Evolutionary conservation across 2,888 invertebrate genomes (phyloP), one percentile per base, ranked within the genome.

Genomic region (Coleophora flavipennella): DNA sequence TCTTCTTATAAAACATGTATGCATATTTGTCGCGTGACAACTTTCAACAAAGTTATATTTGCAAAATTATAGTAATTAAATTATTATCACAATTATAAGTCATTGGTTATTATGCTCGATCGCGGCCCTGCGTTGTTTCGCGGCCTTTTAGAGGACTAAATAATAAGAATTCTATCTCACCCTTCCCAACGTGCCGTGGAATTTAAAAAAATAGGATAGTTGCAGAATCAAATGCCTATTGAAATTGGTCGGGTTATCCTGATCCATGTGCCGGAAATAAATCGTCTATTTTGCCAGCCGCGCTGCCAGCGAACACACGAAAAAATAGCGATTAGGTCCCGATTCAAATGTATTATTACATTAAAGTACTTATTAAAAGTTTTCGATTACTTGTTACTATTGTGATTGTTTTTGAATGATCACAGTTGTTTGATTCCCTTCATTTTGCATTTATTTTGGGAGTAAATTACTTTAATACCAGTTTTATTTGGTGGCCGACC

Each of bases 341-440:
- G 20, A 3, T 20, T 40, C 36, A 33, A 40, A 40, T 13, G 40
- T 40, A n/a, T n/a, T n/a, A n/a, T n/a, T n/a, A n/a, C n/a, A n/a
- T n/a, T n/a, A n/a, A 40, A 40, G 40, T 40, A 40, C 33, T 40
- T 40, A n/a, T n/a, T n/a, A n/a, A n/a, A 40, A 40, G 40, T 40
- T 36, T 38, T 33, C 28, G 13, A 33, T 33, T 39, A 42, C 40
- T 38, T 43, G 38, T 40, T 43, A 43, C 28, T 43, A 40, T 34
- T 43, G 36, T 40, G 40, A 43, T 37, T 40, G 39, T 36, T 39
- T 39, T 39, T 40, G 32, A 38, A 38, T 43, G n/a, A 38, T 40
- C 36, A 38, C 35, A 40, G 33, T 42, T 42, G 36, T 36, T 32
- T 29, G 29, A 29, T 29, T 29, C 11, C 3, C 8, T 3, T 29